phyloP scores from a whole-genome alignment of 2,888 invertebrate species.

The Orchestes rusci region DNA sequence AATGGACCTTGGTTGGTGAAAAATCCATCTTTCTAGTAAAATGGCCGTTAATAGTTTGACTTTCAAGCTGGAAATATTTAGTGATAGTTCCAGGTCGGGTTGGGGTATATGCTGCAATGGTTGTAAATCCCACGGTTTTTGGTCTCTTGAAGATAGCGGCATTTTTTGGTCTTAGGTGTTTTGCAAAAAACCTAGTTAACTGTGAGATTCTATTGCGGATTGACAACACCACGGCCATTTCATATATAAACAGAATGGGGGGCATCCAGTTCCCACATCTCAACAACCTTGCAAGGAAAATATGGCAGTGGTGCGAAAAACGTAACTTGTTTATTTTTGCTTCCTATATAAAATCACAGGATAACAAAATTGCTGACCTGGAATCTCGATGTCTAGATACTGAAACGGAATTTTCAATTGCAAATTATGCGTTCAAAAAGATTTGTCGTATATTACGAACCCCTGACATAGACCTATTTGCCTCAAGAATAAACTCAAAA shows the following conservation, averaged over 20 bases:
- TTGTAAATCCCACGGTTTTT: conserved; percentile 2
- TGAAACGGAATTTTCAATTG: conserved; percentile 5
- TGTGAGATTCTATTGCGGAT: conserved; percentile 10
- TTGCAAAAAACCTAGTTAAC: not conserved
- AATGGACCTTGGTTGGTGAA: conserved; percentile 3
- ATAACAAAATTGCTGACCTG: conserved; percentile 4
- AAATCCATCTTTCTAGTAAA: not conserved
- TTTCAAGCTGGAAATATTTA: conserved; percentile 4
- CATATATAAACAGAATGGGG: conserved; percentile 11
- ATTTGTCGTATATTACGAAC: not conserved
- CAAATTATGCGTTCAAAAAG: conserved; percentile 5
- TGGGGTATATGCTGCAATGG: conserved; percentile 3
- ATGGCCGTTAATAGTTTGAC: not conserved
- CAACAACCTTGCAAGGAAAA: not conserved
- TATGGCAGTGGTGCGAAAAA: conserved; percentile 11
- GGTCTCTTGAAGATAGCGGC: conserved; percentile 6
- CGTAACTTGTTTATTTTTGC: conserved; percentile 10
- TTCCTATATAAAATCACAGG: conserved; percentile 8
- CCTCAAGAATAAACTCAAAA: conserved; percentile 7
- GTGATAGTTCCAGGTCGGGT: conserved; percentile 1
- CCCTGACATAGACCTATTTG: conserved; percentile 10
- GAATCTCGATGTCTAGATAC: conserved; percentile 6
- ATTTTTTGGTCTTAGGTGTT: conserved; percentile 10
- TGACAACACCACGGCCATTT: conserved; percentile 11
- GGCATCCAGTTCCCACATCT: conserved; percentile 7